Conservation (phyloP, 1,140 invertebrate genomes). For the Drosophila miranda region DNA sequence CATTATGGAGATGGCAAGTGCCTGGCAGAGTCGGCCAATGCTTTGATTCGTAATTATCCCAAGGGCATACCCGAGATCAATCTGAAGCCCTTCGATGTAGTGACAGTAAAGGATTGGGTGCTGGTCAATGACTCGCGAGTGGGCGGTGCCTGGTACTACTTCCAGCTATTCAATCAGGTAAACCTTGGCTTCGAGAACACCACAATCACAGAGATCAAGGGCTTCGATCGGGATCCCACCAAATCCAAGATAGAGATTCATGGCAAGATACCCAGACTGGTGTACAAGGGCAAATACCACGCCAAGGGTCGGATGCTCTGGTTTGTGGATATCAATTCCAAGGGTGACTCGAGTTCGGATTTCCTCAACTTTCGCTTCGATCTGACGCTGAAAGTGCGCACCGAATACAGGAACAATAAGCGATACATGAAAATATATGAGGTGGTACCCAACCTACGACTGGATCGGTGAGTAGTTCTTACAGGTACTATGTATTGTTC, state of each 20-base stretch:
- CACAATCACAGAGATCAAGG: constrained; percentile 53
- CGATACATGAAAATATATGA: constrained; percentile 62
- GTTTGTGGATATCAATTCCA: constrained; percentile 49
- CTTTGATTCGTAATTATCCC: constrained; percentile 36
- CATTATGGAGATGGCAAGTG: constrained; percentile 55
- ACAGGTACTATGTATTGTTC: not conserved
- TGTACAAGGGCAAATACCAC: constrained; percentile 53
- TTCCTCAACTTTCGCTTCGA: constrained; percentile 56
- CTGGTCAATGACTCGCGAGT: constrained; percentile 51
- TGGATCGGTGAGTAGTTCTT: constrained; percentile 45
- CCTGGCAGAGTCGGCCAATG: constrained; percentile 46
- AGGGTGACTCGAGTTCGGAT: constrained; percentile 47
- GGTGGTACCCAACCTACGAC: constrained; percentile 43
- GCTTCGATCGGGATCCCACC: constrained; percentile 61
- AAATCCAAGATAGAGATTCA: constrained; percentile 44
- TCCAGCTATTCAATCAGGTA: constrained; percentile 48
- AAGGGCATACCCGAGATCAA: constrained; percentile 58
- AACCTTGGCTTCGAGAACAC: constrained; percentile 66
- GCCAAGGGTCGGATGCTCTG: constrained; percentile 58
- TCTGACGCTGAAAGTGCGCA: constrained; percentile 47
- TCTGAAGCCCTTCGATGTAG: constrained; percentile 50
- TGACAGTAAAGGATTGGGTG: constrained; percentile 45
- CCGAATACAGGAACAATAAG: constrained; percentile 64
- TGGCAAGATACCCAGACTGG: constrained; percentile 48
- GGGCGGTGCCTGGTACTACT: constrained; percentile 52